Evolutionary conservation across 1,140 invertebrate species (phyloP), one percentile per base, ranked within the genome.

Genomic region (Drosophila prosaltans): DNA sequence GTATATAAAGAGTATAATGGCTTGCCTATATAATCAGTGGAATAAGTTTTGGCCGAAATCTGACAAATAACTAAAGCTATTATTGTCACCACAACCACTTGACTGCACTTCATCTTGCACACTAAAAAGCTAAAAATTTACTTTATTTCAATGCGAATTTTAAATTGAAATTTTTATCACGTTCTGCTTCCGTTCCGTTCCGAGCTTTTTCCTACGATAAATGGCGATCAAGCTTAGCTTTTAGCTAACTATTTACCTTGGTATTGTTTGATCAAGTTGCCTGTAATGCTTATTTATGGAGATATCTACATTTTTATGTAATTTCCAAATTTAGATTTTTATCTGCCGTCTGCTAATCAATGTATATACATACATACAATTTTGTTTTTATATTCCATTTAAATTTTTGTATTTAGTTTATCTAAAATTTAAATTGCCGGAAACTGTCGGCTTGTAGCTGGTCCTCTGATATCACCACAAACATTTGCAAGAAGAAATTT

Each of bases 11-110:
- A 16, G 16, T 16, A 16, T 30, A 30, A 30, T 30, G 28, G 58
- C 72, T 74, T 39, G 84, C 84, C 84, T 43, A 73, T 69, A 10
- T 72, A 76, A 1, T 90, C 80, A 1, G 16, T 65, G 32, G 61
- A 51, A 55, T 76, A 58, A 9, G 26, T 75, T 39, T 88, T 88
- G 36, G 63, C 54, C 10, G 69, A 2, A n/a, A 51, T 30, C 45
- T 21, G 40, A 16, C 45, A 36, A 4, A 2, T 54, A 32, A n/a
- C 43, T 2, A 41, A 11, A 16, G 64, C 51, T 6, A 84, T 32
- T 21, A 80, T 30, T 30, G 11, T 36, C 40, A 72, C n/a, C 2
- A 75, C 61, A 28, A 72, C 40, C 8, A 65, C 59, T 30, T 28
- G 40, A 30, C 65, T 54, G 7, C 36, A 63, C 70, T 69, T 80